These are phyloP conservation scores for Sylvilagus bachmani DNA, from an alignment of 2,113 vertebrate species.

Conservation along the genomic window DNA sequence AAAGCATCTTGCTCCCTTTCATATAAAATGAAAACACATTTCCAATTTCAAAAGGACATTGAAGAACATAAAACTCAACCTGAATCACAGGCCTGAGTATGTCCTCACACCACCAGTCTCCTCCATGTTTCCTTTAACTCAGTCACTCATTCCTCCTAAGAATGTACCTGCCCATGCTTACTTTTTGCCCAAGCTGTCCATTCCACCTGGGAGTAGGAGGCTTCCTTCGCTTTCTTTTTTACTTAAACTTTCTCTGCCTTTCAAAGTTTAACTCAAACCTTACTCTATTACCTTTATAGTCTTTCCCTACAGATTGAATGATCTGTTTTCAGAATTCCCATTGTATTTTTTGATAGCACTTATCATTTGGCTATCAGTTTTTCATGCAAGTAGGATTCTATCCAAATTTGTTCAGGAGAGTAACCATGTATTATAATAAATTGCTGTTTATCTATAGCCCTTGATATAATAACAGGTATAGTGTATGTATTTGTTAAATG, in stretches of 20 bases:
- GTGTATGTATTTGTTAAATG: background rate
- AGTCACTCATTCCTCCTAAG: background rate
- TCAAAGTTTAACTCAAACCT: background rate
- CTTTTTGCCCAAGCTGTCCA: background rate
- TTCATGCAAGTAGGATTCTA: background rate
- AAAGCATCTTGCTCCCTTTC: slow-evolving; percentile 59
- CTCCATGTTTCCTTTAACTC: background rate
- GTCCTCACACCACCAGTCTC: background rate
- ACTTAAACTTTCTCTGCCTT: background rate
- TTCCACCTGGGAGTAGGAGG: background rate
- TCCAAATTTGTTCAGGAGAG: background rate
- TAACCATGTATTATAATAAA: background rate
- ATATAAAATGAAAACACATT: slow-evolving; percentile 2
- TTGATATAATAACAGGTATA: background rate
- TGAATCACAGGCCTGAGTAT: background rate
- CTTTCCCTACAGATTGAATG: background rate
- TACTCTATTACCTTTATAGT: background rate
- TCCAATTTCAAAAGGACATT: slow-evolving; percentile 29
- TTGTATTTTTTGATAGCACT: background rate
- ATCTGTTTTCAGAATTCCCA: background rate
- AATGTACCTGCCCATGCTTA: background rate
- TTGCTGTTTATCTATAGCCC: background rate
- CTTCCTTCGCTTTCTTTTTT: background rate
- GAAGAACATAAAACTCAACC: background rate
- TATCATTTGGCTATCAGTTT: background rate